Base-by-base conservation (phyloP, 2,797 vertebrate genomes). In the Arremon brunneinucha region DNA sequence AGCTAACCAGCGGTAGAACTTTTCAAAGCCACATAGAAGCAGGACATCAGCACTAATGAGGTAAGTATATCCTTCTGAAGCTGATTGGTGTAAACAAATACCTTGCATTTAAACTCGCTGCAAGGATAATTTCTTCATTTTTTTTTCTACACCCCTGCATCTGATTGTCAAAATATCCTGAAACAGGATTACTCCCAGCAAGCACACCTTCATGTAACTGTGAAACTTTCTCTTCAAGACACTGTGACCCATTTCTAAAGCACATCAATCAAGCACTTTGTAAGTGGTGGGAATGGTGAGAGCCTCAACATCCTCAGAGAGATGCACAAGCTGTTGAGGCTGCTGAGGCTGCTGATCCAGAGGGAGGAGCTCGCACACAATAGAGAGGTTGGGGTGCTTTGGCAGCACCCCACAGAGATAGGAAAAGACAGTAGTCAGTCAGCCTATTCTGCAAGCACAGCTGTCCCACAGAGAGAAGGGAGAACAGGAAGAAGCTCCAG, bases 111-210 rank as follows among this genome's bases (percentile, higher is more conserved):
- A 67, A 84, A 64, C 32, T 19, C 67, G 14, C 37, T 65, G 19
- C 43, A 63, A 47, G 30, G 21, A 70, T 37, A 62, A 37, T 28
- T 63, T 3, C 55, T 35, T 57, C n/a, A 19, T 16, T 44, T 26
- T 43, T 43, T 11, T 70, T 30, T 1, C 6, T 70, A 56, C 70
- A 60, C 16, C 3, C 9, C 12, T 0, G 0, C 62, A 59, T 34
- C 46, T 62, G 27, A 46, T 26, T 35, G 21, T 26, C 71, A 70
- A 89, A 94, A 67, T 56, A 59, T n/a, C 32, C 52, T 74, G 37
- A 44, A 74, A 53, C 37, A 53, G 41, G 32, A 85, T 68, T 77
- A 80, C 57, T 9, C 14, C 44, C 46, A 77, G 39, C 11, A 90
- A 89, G 28, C 34, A 60, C 12, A 52, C 56, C 49, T 84, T 64